A percentile compares a stretch with the other conserved stretches of the same genome.
Conservation (phyloP, 1,140 invertebrate species). For the Babylonia areolata region DNA sequence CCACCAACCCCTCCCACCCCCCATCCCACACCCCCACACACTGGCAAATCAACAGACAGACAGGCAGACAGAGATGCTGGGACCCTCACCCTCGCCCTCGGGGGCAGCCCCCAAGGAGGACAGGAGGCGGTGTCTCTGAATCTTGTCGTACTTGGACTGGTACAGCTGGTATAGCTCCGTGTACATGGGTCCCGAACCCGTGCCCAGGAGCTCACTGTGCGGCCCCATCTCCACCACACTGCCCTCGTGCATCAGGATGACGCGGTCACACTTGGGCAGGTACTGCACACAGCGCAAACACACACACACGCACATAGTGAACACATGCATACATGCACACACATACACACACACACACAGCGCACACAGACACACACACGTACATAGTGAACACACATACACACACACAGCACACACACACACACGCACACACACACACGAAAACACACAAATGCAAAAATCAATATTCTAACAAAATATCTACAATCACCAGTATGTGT, state of each 20-base stretch:
- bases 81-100: neutral
- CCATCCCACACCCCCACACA: neutral
- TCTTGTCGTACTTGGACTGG: slow-evolving; percentile 53
- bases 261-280: slow-evolving; percentile 78
- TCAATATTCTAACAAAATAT: too few species aligned
- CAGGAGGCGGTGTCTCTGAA: slow-evolving; percentile 36
- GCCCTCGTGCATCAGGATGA: slow-evolving; percentile 77
- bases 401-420: too few species aligned
- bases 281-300: slow-evolving; percentile 69
- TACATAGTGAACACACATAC: too few species aligned
- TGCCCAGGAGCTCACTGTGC: slow-evolving; percentile 67
- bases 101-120: neutral
- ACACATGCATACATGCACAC: too few species aligned
- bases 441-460: too few species aligned
- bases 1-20: neutral
- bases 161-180: slow-evolving; percentile 46
- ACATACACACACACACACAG: too few species aligned
- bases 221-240: slow-evolving; percentile 71
- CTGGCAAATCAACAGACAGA: neutral
- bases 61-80: neutral
- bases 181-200: slow-evolving; percentile 69
- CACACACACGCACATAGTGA: too few species aligned
- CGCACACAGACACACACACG: too few species aligned
- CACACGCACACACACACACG: too few species aligned
- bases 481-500: too few species aligned